Evolutionary conservation across 2,888 invertebrate genomes (phyloP).

Genomic region (Cephus sareptanus): DNA sequence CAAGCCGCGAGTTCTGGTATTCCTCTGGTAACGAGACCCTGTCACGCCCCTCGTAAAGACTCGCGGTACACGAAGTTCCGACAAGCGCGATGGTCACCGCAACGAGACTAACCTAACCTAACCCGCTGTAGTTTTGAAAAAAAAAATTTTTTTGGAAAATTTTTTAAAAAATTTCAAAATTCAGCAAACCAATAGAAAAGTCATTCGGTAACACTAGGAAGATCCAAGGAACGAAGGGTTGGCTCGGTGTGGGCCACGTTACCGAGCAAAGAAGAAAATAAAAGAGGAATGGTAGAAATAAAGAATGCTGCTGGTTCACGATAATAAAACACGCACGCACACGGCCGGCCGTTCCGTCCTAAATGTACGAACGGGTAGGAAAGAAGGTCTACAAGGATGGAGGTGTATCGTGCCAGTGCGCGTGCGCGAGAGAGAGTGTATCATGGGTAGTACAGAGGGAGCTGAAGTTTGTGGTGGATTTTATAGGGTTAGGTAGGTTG

Average conservation of each 20-base stretch:
- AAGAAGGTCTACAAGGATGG: background rate
- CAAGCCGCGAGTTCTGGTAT: constrained; percentile 19
- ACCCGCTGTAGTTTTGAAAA: too few relatives aligned
- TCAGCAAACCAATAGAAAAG: background rate
- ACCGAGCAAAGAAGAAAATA: constrained; percentile 3
- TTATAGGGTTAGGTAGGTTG: background rate
- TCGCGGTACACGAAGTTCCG: background rate
- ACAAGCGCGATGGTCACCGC: background rate
- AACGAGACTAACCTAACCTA: too few relatives aligned
- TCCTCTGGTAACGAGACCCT: background rate
- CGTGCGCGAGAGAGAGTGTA: background rate
- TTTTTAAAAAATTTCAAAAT: background rate
- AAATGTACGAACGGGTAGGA: constrained; percentile 31
- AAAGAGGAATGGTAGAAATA: constrained; percentile 23
- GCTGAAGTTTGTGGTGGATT: background rate
- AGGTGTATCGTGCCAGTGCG: background rate
- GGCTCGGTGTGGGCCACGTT: background rate
- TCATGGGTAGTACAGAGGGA: background rate
- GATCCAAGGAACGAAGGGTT: background rate
- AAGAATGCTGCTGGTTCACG: constrained; percentile 39
- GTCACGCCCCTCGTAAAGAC: background rate
- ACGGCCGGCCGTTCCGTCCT: constrained; percentile 17
- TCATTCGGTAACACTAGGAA: background rate
- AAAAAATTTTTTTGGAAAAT: too few relatives aligned
- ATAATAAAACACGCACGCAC: constrained; percentile 40